Conservation (phyloP, 1,140 invertebrate species). For the Scaptodrosophila lebanonensis region DNA sequence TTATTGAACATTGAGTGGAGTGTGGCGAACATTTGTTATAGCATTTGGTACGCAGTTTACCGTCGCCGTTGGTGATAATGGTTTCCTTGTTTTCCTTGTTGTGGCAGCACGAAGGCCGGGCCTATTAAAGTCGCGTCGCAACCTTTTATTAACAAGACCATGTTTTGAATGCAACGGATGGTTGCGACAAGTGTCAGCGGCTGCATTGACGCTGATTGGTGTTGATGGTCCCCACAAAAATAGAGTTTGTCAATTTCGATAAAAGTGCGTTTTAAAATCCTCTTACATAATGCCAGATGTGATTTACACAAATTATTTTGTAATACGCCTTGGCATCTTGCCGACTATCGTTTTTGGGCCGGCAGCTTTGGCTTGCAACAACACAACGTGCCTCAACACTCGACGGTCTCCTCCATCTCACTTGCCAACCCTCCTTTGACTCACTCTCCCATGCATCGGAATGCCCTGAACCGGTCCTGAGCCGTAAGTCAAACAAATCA, state of each 20-base stretch:
- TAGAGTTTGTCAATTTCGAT: too few relatives aligned
- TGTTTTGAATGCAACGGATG: conserved; percentile 48
- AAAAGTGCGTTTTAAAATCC: background rate
- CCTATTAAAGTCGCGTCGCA: conserved; percentile 10
- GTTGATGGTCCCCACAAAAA: conserved; percentile 26
- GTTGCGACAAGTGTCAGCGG: conserved; percentile 52
- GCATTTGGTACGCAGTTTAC: conserved; percentile 19
- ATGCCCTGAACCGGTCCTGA: conserved; percentile 38
- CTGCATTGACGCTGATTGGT: conserved; percentile 20
- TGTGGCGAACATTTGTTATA: conserved; percentile 47
- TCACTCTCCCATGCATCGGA: background rate
- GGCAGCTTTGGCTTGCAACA: conserved; percentile 13
- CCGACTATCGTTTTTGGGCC: conserved; percentile 52
- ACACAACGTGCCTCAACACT: background rate
- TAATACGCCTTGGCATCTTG: conserved; percentile 56
- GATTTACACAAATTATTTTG: conserved; percentile 73
- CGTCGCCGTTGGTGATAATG: background rate
- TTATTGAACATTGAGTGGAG: conserved; percentile 22
- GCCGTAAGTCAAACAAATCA: conserved; percentile 77
- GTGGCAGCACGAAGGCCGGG: background rate
- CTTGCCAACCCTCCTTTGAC: background rate
- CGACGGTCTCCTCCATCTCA: background rate
- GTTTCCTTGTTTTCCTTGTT: background rate
- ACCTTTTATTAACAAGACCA: conserved; percentile 58
- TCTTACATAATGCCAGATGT: conserved; percentile 58